Percentiles rank a stretch among this genome's conserved stretches.
Evolutionary conservation across 1,140 invertebrate genomes (phyloP).

Genomic region (Steinernema khuongi): DNA sequence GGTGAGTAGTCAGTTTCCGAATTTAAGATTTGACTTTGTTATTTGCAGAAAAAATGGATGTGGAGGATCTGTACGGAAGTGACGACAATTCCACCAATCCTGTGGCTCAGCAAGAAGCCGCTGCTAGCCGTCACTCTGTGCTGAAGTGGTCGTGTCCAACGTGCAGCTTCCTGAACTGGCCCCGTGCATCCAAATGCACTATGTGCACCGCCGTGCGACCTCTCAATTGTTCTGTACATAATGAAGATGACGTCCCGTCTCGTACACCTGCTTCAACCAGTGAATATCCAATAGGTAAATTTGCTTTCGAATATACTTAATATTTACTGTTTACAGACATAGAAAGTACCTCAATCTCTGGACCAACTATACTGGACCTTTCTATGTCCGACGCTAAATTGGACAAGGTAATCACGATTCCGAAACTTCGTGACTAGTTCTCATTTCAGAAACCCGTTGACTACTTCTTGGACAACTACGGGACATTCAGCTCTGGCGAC

Average conservation of each 20-base stretch:
- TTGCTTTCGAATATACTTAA: too few species aligned
- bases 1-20: neutral
- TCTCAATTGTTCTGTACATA: neutral
- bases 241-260: neutral
- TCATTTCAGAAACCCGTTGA: neutral
- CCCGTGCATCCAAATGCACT: neutral
- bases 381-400: neutral
- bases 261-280: neutral
- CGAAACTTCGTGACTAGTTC: neutral
- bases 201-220: neutral
- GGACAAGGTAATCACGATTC: neutral
- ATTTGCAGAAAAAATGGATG: neutral
- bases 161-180: constrained; percentile 1
- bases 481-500: neutral
- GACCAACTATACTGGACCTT: neutral
- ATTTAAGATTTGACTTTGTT: too few species aligned
- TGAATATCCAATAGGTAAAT: too few species aligned
- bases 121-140: neutral
- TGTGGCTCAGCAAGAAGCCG: neutral
- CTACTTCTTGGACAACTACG: neutral
- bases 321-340: too few species aligned
- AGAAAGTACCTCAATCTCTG: neutral
- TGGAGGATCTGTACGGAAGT: too few species aligned
- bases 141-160: neutral
- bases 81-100: too few species aligned